phyloP scores from a whole-genome alignment of 2,888 invertebrate genomes.

The Agrotis clavis region DNA sequence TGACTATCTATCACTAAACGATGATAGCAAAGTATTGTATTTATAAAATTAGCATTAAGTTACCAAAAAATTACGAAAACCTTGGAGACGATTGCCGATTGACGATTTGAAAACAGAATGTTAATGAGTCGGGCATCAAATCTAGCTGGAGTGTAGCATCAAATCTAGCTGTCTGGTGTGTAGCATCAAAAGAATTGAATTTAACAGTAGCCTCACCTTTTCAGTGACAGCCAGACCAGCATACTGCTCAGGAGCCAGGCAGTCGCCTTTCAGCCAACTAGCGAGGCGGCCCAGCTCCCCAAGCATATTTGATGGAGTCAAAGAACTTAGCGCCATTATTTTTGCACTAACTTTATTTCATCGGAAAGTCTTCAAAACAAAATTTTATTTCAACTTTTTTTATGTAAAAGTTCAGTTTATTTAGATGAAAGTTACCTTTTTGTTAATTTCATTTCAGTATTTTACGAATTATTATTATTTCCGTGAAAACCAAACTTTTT shows the following conservation, averaged over 20 bases:
- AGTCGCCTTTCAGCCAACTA: slow-evolving; percentile 87
- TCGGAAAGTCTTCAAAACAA: slow-evolving; percentile 2
- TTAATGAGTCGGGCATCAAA: background rate
- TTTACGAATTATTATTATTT: slow-evolving; percentile 21
- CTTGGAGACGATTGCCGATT: background rate
- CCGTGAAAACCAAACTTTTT: slow-evolving; percentile 44
- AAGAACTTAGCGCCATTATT: slow-evolving; percentile 84
- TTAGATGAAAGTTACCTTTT: slow-evolving; percentile 29
- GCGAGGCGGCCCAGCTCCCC: slow-evolving; percentile 86
- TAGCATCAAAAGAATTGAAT: background rate
- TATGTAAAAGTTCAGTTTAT: background rate
- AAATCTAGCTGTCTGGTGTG: background rate
- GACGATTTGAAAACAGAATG: background rate
- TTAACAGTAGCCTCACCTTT: slow-evolving; percentile 78
- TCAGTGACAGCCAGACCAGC: slow-evolving; percentile 86
- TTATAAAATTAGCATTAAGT: background rate
- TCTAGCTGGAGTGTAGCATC: too few relatives aligned
- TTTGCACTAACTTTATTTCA: slow-evolving; percentile 41
- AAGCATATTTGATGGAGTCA: slow-evolving; percentile 84
- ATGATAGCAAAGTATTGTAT: background rate
- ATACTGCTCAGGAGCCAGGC: slow-evolving; percentile 83
- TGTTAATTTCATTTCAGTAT: slow-evolving; percentile 30
- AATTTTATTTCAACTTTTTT: background rate
- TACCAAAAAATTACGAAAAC: background rate
- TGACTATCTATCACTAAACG: background rate